Evolutionary conservation across 2,888 invertebrate genomes (phyloP).

Genomic region (Norana najaformis): DNA sequence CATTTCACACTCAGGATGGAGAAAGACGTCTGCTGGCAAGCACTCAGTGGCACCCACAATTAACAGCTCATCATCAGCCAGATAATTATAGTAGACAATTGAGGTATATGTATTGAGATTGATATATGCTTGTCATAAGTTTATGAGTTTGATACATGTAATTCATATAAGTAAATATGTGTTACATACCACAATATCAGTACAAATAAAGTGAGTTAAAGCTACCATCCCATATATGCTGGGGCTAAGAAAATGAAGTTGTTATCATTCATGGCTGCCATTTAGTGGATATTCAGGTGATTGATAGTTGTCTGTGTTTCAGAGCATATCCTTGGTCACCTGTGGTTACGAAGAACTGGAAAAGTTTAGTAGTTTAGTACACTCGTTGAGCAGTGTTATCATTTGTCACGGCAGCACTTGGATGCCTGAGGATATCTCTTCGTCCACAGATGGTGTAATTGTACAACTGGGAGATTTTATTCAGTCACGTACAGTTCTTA

Average conservation of each 20-base stretch:
- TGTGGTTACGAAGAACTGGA: not conserved
- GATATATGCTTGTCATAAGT: not conserved
- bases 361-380: not conserved
- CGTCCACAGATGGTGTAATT: not conserved
- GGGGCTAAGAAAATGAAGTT: too few relatives aligned
- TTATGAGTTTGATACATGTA: too few relatives aligned
- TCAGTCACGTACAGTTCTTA: not conserved
- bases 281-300: too few relatives aligned
- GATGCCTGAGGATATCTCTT: not conserved
- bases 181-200: too few relatives aligned
- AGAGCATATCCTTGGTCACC: constrained; percentile 9
- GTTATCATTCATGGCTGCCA: too few relatives aligned
- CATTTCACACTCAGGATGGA: not conserved
- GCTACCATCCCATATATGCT: too few relatives aligned
- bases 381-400: not conserved
- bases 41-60: not conserved
- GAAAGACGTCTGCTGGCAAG: not conserved
- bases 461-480: not conserved
- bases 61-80: not conserved
- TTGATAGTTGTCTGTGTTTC: not conserved
- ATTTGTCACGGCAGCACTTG: not conserved
- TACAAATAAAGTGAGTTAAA: too few relatives aligned
- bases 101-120: not conserved
- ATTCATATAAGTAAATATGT: not conserved
- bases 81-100: not conserved